These are phyloP conservation scores for Drosophila mimetica DNA, from an alignment of 2,888 invertebrate genomes.

Conservation along the genomic window DNA sequence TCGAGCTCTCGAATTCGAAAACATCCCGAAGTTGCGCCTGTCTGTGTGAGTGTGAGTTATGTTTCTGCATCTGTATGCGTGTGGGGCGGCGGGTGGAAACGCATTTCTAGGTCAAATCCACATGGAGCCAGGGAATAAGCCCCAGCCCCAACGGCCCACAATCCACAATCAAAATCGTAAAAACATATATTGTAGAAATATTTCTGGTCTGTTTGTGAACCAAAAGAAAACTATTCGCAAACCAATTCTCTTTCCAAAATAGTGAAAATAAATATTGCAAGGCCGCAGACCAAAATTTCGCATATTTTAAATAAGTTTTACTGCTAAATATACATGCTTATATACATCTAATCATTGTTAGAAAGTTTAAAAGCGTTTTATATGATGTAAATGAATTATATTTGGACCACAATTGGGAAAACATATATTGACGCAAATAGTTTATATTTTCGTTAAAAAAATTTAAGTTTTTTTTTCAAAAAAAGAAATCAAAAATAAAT, in stretches of 20 bases:
- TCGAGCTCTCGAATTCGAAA: conserved; percentile 51
- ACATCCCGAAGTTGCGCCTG: conserved; percentile 47
- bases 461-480: too few relatives aligned
- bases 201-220: conserved; percentile 28
- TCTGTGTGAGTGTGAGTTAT: conserved; percentile 31
- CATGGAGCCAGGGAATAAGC: conserved; percentile 49
- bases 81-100: conserved; percentile 43
- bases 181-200: conserved; percentile 14
- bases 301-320: background rate
- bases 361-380: background rate
- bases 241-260: conserved; percentile 1
- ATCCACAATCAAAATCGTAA: conserved; percentile 18
- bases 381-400: too few relatives aligned
- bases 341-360: too few relatives aligned
- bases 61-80: conserved; percentile 25
- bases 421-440: too few relatives aligned
- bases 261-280: conserved; percentile 10
- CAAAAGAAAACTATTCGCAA: conserved; percentile 19
- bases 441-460: too few relatives aligned
- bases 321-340: background rate
- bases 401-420: too few relatives aligned
- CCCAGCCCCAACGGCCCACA: conserved; percentile 15
- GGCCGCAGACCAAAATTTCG: conserved; percentile 1
- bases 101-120: conserved; percentile 77
- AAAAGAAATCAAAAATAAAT: too few relatives aligned